Evolutionary conservation across 2,888 invertebrate genomes (phyloP).

Genomic region (Amphipyra tragopoginis): DNA sequence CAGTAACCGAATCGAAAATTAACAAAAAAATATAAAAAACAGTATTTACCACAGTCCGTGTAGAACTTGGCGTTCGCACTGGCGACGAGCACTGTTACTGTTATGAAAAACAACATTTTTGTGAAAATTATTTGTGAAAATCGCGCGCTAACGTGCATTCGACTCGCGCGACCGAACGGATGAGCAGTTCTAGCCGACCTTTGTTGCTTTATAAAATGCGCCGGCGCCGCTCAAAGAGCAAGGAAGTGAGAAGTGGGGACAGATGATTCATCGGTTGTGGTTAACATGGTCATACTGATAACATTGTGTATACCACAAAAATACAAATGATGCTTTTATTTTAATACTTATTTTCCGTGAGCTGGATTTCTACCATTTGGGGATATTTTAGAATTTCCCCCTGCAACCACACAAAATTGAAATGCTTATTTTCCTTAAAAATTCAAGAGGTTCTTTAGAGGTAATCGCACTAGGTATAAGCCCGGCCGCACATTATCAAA

Average conservation of each 20-base stretch:
- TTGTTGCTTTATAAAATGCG: slow-evolving; percentile 83
- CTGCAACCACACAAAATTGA: too few relatives aligned
- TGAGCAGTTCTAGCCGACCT: slow-evolving; percentile 77
- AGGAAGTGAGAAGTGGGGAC: slow-evolving; percentile 42
- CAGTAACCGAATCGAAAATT: slow-evolving; percentile 5
- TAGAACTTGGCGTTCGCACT: slow-evolving; percentile 84
- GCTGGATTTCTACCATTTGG: too few relatives aligned
- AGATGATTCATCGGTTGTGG: slow-evolving; percentile 23
- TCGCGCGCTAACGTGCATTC: slow-evolving; percentile 83
- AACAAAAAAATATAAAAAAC: slow-evolving; percentile 9
- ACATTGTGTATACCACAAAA: slow-evolving; percentile 9
- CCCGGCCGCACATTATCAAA: too few relatives aligned
- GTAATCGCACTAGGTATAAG: too few relatives aligned
- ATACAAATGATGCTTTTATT: too few relatives aligned
- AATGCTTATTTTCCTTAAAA: too few relatives aligned
- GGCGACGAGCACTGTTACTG: slow-evolving; percentile 74
- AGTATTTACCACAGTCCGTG: slow-evolving; percentile 82
- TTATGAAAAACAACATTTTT: slow-evolving; percentile 79
- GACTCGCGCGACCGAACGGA: slow-evolving; percentile 80
- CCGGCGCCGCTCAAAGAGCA: slow-evolving; percentile 82
- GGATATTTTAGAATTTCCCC: too few relatives aligned
- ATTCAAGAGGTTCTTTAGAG: too few relatives aligned
- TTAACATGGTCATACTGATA: slow-evolving; percentile 6
- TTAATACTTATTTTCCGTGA: too few relatives aligned
- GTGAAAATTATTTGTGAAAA: slow-evolving; percentile 27